Conservation (phyloP, 2,888 invertebrate species). For the Lithophane socia region DNA sequence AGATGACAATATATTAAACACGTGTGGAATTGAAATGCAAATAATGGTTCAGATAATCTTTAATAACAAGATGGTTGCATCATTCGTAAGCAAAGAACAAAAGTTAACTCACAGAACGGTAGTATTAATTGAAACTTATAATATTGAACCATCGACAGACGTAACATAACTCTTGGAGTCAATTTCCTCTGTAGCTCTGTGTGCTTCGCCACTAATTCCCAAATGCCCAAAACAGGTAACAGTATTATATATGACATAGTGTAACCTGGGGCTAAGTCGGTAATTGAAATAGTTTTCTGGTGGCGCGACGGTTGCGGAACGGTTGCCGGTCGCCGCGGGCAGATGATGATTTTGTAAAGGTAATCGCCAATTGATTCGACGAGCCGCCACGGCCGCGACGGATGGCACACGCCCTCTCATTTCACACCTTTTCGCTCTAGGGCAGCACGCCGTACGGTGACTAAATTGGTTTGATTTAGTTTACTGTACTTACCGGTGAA, state of each 20-base stretch:
- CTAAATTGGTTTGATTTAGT: conserved; percentile 9
- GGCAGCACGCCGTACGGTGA: not conserved
- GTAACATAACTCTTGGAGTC: conserved; percentile 38
- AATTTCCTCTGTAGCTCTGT: conserved; percentile 37
- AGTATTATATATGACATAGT: conserved; percentile 26
- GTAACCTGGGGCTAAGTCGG: conserved; percentile 40
- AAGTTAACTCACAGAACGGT: conserved; percentile 27
- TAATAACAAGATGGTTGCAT: conserved; percentile 1
- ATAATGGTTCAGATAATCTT: not conserved
- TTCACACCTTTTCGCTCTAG: conserved; percentile 19
- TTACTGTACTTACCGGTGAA: not conserved
- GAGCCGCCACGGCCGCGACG: conserved; percentile 2
- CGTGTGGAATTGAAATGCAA: not conserved
- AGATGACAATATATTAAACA: not conserved
- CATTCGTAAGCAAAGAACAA: conserved; percentile 10
- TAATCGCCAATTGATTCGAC: conserved; percentile 30
- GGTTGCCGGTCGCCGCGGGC: conserved; percentile 14
- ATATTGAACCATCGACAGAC: not conserved
- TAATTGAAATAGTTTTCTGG: conserved; percentile 51
- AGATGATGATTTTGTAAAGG: conserved; percentile 18
- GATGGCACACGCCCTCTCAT: conserved; percentile 4
- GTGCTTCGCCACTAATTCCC: conserved; percentile 7
- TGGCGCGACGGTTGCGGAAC: conserved; percentile 14
- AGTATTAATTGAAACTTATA: conserved; percentile 36
- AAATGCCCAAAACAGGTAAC: conserved; percentile 18